phyloP scores from a whole-genome alignment of 2,113 vertebrate species.

The Ploceus nigricollis region DNA sequence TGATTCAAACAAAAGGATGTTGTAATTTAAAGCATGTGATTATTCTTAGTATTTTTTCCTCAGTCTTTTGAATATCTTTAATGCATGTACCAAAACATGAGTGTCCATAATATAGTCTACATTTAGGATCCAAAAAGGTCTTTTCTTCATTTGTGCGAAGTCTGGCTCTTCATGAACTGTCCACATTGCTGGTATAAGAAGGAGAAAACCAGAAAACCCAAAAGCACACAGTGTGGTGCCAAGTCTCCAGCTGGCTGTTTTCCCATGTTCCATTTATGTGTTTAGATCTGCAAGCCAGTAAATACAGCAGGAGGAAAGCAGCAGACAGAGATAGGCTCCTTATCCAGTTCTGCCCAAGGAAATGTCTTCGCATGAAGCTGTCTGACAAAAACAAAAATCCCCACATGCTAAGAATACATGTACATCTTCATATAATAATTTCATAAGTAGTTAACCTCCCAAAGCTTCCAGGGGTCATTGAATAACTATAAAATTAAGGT shows the following conservation, averaged over 20 bases:
- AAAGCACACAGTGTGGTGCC: neutral
- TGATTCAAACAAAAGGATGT: neutral
- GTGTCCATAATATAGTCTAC: neutral
- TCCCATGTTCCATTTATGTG: neutral
- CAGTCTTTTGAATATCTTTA: neutral
- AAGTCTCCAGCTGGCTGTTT: neutral
- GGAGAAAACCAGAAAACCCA: neutral
- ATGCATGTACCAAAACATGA: neutral
- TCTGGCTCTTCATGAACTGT: neutral
- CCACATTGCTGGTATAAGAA: neutral
- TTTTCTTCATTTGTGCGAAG: neutral
- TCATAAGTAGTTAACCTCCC: neutral
- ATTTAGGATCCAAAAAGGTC: neutral
- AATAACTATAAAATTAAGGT: neutral
- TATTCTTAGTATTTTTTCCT: neutral
- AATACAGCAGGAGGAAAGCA: neutral
- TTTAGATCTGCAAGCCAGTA: neutral
- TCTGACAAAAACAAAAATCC: neutral
- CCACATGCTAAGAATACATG: neutral
- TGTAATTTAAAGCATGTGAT: neutral
- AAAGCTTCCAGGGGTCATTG: neutral
- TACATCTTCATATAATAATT: neutral
- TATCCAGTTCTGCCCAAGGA: neutral
- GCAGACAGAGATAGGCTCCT: neutral
- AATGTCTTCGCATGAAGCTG: neutral